Evolutionary conservation across 2,797 vertebrate species (phyloP).

Genomic region (Scarus forsteni): DNA sequence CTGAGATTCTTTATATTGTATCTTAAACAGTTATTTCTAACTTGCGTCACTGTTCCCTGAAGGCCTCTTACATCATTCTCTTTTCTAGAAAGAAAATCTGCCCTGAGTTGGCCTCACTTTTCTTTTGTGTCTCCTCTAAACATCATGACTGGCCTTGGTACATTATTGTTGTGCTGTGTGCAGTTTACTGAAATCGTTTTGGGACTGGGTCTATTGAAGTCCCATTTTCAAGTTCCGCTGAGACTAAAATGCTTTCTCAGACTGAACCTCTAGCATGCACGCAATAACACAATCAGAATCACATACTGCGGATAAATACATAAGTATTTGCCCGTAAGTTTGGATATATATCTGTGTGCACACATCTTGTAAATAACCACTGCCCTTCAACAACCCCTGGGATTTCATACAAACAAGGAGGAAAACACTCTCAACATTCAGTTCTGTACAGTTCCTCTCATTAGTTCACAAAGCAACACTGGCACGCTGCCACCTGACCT

Average conservation of each 20-base stretch:
- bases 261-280: not conserved
- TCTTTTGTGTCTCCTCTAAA: too few species aligned
- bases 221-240: too few species aligned
- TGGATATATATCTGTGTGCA: not conserved
- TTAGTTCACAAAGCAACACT: constrained; percentile 26
- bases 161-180: not conserved
- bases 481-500: constrained; percentile 38
- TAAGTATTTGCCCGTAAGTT: not conserved
- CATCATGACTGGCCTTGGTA: too few species aligned
- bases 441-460: constrained; percentile 32
- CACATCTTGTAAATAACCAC: not conserved
- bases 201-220: too few species aligned
- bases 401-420: constrained; percentile 8
- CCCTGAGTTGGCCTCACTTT: not conserved
- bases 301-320: not conserved
- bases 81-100: not conserved
- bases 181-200: constrained; percentile 2
- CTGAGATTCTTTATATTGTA: too few species aligned
- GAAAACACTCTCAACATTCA: constrained; percentile 19
- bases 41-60: not conserved
- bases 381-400: not conserved
- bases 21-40: not conserved
- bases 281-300: not conserved
- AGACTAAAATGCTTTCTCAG: not conserved
- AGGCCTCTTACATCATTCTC: constrained; percentile 4